Conservation (phyloP, 2,888 invertebrate genomes). For the Rhagophthalmus giganteus region DNA sequence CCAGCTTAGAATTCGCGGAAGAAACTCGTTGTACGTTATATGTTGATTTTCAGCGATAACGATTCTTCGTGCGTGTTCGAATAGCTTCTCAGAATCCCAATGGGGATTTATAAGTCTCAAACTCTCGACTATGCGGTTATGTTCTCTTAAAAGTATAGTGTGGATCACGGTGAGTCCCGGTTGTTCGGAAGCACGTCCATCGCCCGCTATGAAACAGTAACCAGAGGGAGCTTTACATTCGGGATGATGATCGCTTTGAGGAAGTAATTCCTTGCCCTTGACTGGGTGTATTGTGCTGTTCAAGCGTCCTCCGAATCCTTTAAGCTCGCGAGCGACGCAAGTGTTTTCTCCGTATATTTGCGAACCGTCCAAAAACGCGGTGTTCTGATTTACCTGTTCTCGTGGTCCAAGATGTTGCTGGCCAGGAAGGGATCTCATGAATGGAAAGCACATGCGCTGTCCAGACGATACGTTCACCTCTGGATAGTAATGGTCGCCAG, state of each 20-base stretch:
- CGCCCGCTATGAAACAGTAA: conserved; percentile 86
- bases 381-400: conserved; percentile 93
- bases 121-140: conserved; percentile 82
- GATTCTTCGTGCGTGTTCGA: conserved; percentile 78
- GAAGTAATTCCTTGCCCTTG: conserved; percentile 78
- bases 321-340: conserved; percentile 75
- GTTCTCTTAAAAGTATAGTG: conserved; percentile 85
- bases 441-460: conserved; percentile 86
- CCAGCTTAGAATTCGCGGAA: conserved; percentile 89
- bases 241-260: conserved; percentile 75
- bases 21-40: conserved; percentile 83
- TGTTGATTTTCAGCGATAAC: conserved; percentile 79
- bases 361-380: conserved; percentile 78
- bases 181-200: conserved; percentile 90
- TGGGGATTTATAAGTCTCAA: conserved; percentile 82
- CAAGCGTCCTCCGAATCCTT: conserved; percentile 78
- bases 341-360: conserved; percentile 83
- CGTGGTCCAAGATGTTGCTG: conserved; percentile 86
- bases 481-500: conserved; percentile 88
- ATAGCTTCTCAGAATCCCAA: conserved; percentile 86
- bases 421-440: conserved; percentile 91
- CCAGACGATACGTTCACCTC: conserved; percentile 83
- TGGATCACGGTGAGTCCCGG: conserved; percentile 87
- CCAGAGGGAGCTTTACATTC: conserved; percentile 88
- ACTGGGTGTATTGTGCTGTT: conserved; percentile 77